Evolutionary conservation across 37 sponge, comb jelly and placozoan species (phyloP), one percentile per base, ranked within the genome.

Genomic region (Cliona cf. orientalis): DNA sequence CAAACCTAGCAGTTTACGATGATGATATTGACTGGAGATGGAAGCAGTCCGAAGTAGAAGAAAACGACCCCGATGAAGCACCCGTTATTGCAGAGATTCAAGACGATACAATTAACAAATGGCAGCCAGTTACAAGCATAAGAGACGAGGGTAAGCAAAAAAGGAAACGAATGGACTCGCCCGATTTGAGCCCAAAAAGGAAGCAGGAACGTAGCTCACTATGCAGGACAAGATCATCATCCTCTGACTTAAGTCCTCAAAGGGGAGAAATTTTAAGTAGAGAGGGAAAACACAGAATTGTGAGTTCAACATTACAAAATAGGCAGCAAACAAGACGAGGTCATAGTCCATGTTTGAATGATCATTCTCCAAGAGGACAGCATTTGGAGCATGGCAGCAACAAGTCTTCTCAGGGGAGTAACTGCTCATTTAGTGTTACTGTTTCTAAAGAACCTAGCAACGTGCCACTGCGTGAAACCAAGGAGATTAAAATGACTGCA

Each of bases 11-110:
- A 17, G 80, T 87, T 25, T 1, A 68, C 3, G 87, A 87, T 35
- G 87, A 87, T 41, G 81, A 87, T 58, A 32, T 72, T 21, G 67
- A 80, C 37, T 80, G 81, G 81, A 67, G 46, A 21, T 39, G 57
- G 2, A 1, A 32, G 2, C 28, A 43, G 0, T 28, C 56, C 46
- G 41, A 1, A 6, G 46, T 14, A 0, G 55, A 42, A 4, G 76
- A 53, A 12, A 71, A 79, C 17, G 79, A 76, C 28, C 46, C 69
- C 0, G 90, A 89, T 38, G 80, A 78, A 0, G 78, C 66, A 39
- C 85, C 85, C 28, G 35, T 69, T 11, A 69, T 84, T 21, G 76
- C 85, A n/a, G 69, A 75, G 35, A 28, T 72, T 17, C 46, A 39
- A 44, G 82, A 82, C 58, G 69, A 76, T 6, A 76, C 45, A 55